Conservation (phyloP, 2,113 vertebrate genomes). For the Daubentonia madagascariensis region DNA sequence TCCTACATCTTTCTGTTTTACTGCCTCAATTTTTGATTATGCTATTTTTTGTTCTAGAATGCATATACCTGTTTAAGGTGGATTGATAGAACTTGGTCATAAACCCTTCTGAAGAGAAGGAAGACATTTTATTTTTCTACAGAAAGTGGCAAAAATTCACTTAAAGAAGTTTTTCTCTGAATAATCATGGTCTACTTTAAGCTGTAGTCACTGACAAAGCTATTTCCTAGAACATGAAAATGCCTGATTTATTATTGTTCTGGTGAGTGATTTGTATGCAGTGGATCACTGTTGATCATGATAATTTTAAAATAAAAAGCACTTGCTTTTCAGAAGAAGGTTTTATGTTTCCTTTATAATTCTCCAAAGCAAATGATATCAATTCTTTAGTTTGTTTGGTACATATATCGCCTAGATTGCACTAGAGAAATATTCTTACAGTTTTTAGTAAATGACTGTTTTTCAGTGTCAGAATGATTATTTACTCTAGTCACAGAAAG, state of each 20-base stretch:
- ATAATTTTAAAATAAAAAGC: slow-evolving; percentile 69
- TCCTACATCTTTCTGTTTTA: not conserved
- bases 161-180: not conserved
- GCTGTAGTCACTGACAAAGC: not conserved
- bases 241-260: slow-evolving; percentile 26
- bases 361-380: slow-evolving; percentile 59
- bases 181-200: not conserved
- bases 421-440: not conserved
- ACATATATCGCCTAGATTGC: not conserved
- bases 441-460: slow-evolving; percentile 40
- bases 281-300: not conserved
- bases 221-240: not conserved
- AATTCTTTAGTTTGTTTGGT: slow-evolving; percentile 34
- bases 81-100: not conserved
- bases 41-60: not conserved
- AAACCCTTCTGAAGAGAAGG: not conserved
- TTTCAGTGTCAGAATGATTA: slow-evolving; percentile 35
- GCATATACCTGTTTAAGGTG: not conserved
- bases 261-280: slow-evolving; percentile 53
- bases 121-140: not conserved
- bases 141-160: slow-evolving; percentile 12
- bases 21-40: not conserved
- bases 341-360: slow-evolving; percentile 67
- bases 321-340: slow-evolving; percentile 61
- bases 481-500: not conserved